These are phyloP conservation scores for Heteromyza rotundicornis DNA, from an alignment of 2,888 invertebrate species.

Conservation along the genomic window DNA sequence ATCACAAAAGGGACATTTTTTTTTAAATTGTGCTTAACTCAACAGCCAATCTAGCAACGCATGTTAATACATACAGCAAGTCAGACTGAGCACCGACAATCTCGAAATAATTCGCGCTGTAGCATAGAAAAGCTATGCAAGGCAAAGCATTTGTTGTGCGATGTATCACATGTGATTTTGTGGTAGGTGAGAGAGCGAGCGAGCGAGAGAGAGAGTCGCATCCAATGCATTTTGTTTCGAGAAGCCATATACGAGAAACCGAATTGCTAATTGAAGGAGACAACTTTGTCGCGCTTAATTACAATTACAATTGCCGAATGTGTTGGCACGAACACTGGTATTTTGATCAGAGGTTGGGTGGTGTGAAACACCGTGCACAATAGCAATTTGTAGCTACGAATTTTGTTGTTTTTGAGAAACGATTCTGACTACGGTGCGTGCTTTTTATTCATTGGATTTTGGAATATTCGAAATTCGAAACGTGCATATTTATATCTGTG, in stretches of 20 bases:
- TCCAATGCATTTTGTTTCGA: too few relatives aligned
- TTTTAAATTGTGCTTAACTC: not conserved
- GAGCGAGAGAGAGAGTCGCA: not conserved
- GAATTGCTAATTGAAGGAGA: slow-evolving; percentile 39
- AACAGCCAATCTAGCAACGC: not conserved
- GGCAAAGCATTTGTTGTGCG: not conserved
- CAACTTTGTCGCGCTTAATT: slow-evolving; percentile 40
- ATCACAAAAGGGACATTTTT: not conserved
- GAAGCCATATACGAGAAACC: not conserved
- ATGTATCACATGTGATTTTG: slow-evolving; percentile 12
- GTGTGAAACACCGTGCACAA: not conserved
- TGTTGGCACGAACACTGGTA: slow-evolving; percentile 6
- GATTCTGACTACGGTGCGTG: not conserved
- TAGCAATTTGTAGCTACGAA: not conserved
- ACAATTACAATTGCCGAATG: slow-evolving; percentile 28
- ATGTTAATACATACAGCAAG: too few relatives aligned
- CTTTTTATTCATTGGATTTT: slow-evolving; percentile 6
- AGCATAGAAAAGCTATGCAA: too few relatives aligned
- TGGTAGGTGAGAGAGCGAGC: slow-evolving; percentile 7
- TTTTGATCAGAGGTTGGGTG: not conserved
- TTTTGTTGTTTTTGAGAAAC: not conserved
- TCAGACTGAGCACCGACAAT: too few relatives aligned
- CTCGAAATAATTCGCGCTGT: not conserved
- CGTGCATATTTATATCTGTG: too few relatives aligned
- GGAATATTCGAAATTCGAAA: too few relatives aligned